Evolutionary conservation across 1,140 invertebrate species (phyloP).

Genomic region (Coelopa frigida): DNA sequence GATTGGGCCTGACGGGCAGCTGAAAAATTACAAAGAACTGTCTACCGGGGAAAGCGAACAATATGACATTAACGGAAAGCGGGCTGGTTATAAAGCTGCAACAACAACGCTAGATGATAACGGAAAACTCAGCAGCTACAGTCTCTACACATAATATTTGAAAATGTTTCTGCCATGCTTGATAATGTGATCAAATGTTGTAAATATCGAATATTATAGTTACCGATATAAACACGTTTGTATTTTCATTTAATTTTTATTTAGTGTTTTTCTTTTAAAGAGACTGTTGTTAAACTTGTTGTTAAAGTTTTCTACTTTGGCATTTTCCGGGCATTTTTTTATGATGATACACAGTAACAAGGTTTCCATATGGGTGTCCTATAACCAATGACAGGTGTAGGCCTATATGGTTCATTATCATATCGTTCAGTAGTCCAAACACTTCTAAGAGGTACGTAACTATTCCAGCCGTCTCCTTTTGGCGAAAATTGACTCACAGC

Average conservation of each 20-base stretch:
- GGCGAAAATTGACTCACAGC: slow-evolving; percentile 37
- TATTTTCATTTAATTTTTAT: too few relatives aligned
- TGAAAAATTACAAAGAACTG: slow-evolving; percentile 40
- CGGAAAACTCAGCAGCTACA: slow-evolving; percentile 39
- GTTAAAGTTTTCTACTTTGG: slow-evolving; percentile 4
- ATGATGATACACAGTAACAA: slow-evolving; percentile 36
- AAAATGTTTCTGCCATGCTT: too few relatives aligned
- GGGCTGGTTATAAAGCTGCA: slow-evolving; percentile 36
- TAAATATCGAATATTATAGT: too few relatives aligned
- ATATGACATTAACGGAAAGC: slow-evolving; percentile 34
- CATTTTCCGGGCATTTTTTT: slow-evolving; percentile 15
- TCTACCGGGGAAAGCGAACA: slow-evolving; percentile 42
- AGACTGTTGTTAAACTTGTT: too few relatives aligned
- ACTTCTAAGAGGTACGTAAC: slow-evolving; percentile 25
- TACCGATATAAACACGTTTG: too few relatives aligned
- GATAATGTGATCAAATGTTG: background rate
- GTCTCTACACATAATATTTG: slow-evolving; percentile 41
- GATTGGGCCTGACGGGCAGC: slow-evolving; percentile 30
- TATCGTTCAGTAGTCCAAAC: slow-evolving; percentile 40
- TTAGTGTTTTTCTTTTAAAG: too few relatives aligned
- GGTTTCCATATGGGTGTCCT: slow-evolving; percentile 34
- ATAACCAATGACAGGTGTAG: slow-evolving; percentile 15
- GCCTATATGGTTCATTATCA: slow-evolving; percentile 19
- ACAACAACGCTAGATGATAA: slow-evolving; percentile 43
- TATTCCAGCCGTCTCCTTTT: slow-evolving; percentile 32